A percentile compares a stretch with the other conserved stretches of the same genome.
Conservation (phyloP, 2,888 invertebrate genomes). For the Pristionchus mayeri region DNA sequence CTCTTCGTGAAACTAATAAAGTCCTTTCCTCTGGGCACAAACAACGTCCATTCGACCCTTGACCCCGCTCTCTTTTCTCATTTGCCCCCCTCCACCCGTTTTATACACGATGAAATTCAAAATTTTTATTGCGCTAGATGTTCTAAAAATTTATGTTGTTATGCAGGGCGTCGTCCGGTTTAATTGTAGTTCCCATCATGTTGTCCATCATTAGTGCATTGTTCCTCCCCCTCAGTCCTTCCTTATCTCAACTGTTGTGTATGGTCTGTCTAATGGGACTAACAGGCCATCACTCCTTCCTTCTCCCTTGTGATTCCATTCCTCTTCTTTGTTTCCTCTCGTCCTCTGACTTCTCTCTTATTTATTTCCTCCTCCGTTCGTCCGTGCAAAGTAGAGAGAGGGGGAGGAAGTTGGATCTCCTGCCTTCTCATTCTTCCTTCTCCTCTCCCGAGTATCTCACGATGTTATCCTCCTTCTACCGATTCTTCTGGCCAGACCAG, state of each 20-base stretch:
- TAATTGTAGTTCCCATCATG: too few relatives aligned
- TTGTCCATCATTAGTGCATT: too few relatives aligned
- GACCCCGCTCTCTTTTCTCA: conserved; percentile 24
- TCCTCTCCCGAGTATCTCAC: neutral
- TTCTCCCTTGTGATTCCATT: conserved; percentile 9
- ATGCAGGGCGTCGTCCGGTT: too few relatives aligned
- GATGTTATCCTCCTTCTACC: neutral
- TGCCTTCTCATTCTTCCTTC: neutral
- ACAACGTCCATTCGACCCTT: neutral
- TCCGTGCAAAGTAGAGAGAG: conserved; percentile 5
- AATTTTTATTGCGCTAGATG: neutral
- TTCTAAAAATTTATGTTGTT: conserved; percentile 23
- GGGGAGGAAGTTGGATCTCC: neutral
- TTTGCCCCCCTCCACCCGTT: neutral
- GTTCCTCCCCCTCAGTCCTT: neutral
- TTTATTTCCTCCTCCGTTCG: conserved; percentile 37
- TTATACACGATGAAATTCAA: neutral
- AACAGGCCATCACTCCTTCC: too few relatives aligned
- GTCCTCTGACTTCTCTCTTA: conserved; percentile 10
- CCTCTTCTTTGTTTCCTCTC: neutral
- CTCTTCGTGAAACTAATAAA: conserved; percentile 10
- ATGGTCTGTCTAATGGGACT: neutral
- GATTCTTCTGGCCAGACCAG: conserved; percentile 13
- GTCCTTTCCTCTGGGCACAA: neutral
- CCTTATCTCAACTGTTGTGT: neutral